Evolutionary conservation across 2,797 vertebrate species (phyloP), one percentile per base, ranked within the genome.

Genomic region (Melanotaenia trifasciata): DNA sequence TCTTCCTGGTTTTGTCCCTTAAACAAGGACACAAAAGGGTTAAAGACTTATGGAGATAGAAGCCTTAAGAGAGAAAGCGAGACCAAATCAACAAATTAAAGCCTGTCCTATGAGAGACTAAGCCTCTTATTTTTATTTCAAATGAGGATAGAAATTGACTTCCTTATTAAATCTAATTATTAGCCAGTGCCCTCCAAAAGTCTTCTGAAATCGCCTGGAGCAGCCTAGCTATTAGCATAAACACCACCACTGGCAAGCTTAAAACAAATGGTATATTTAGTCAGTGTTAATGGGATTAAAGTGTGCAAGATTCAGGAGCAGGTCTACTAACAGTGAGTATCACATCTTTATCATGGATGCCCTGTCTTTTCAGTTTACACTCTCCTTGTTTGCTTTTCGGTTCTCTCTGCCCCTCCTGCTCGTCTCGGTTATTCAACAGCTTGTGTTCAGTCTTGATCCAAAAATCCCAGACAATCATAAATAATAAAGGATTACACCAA

Each of bases 201-300:
- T 94, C 93, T 94, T 87, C 87, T 80, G 91, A 92, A 94, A 93
- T 80, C 1, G 93, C 94, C 93, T 71, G 67, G 74, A 93, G 94
- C 93, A 72, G 82, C 81, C 87, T 72, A 75, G 83, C 87, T 88
- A 94, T 94, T 95, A 94, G 88, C 93, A 94, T 95, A 94, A 93
- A 94, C 93, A 94, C 86, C 90, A 94, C 92, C 91, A 88, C 90
- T 88, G 89, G 93, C 93, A 84, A 91, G 84, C 90, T 94, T 93
- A 94, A 94, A 95, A 95, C 94, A 94, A 95, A 95, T 95, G 93
- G 92, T 94, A 93, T 94, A 94, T 95, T 95, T 94, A 95, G 92
- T 86, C 88, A 82, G 90, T 90, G 90, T 91, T 94, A 94, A 94
- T 94, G 91, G 93, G 93, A 94, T 95, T 95, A 94, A 93, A 94